A percentile compares a stretch with the other conserved stretches of the same genome.
Evolutionary conservation across 2,888 invertebrate genomes (phyloP).

Genomic region (Caenorhabditis auriculariae): DNA sequence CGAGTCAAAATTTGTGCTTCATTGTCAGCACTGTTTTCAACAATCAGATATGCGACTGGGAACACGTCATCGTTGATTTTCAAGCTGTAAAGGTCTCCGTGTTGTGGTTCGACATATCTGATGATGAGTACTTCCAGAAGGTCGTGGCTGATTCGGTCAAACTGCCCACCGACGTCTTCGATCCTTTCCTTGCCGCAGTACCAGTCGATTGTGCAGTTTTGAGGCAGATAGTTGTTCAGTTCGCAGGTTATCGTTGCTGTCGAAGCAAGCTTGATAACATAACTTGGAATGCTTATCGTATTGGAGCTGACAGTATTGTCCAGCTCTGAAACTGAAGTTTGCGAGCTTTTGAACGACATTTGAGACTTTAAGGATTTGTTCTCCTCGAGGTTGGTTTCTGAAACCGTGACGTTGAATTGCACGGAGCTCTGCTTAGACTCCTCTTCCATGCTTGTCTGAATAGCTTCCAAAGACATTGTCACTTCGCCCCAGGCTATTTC

Average conservation of each 20-base stretch:
- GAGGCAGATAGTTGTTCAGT: slow-evolving; percentile 54
- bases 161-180: slow-evolving; percentile 38
- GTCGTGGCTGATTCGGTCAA: slow-evolving; percentile 55
- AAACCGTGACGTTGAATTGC: slow-evolving; percentile 58
- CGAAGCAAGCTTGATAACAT: slow-evolving; percentile 57
- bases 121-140: slow-evolving; percentile 60
- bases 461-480: slow-evolving; percentile 44
- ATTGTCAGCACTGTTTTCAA: slow-evolving; percentile 36
- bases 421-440: slow-evolving; percentile 16
- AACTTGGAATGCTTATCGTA: slow-evolving; percentile 57
- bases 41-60: slow-evolving; percentile 60
- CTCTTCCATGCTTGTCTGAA: slow-evolving; percentile 28
- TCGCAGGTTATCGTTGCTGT: slow-evolving; percentile 63
- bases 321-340: slow-evolving; percentile 36
- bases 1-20: slow-evolving; percentile 32
- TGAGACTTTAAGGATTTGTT: slow-evolving; percentile 41
- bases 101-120: slow-evolving; percentile 45
- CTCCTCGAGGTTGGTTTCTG: slow-evolving; percentile 50
- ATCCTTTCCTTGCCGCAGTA: slow-evolving; percentile 50
- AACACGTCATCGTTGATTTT: slow-evolving; percentile 57
- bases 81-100: slow-evolving; percentile 59
- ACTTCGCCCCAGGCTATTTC: slow-evolving; percentile 61
- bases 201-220: slow-evolving; percentile 52
- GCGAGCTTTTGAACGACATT: slow-evolving; percentile 36
- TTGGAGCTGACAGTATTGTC: slow-evolving; percentile 43